Conservation (phyloP, 2,113 vertebrate species). For the Taxidea taxus region DNA sequence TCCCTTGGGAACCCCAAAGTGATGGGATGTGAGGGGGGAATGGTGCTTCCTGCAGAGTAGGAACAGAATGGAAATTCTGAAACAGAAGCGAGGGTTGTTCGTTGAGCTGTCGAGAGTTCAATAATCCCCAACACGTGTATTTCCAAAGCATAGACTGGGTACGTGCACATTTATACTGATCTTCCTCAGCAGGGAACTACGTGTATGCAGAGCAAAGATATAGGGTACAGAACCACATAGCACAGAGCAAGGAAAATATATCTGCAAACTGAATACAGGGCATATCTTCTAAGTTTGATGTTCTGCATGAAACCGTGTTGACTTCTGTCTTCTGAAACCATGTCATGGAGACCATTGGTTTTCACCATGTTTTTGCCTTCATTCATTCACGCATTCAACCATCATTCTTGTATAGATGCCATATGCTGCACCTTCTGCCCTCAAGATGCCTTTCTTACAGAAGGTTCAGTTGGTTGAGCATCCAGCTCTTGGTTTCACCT, state of each 20-base stretch:
- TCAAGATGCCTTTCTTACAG: background rate
- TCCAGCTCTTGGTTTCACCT: background rate
- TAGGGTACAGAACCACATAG: rapidly evolving
- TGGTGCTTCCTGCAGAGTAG: background rate
- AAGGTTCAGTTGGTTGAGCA: background rate
- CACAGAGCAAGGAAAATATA: too few species aligned
- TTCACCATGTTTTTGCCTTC: background rate
- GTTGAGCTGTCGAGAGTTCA: background rate
- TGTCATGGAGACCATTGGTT: background rate
- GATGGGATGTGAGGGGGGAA: background rate
- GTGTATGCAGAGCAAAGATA: background rate
- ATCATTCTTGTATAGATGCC: too few species aligned
- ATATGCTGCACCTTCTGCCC: too few species aligned
- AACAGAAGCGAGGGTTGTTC: background rate
- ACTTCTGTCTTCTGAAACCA: background rate
- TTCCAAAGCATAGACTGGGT: background rate
- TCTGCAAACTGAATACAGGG: too few species aligned
- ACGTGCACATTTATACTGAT: background rate
- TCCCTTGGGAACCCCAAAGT: background rate
- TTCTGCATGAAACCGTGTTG: rapidly evolving
- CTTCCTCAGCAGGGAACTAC: rapidly evolving
- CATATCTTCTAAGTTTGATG: too few species aligned
- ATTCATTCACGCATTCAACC: too few species aligned
- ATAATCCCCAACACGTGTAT: background rate
- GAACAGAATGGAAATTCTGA: background rate